Evolutionary conservation across 2,888 invertebrate species (phyloP).

Genomic region (Coecobrya sp.): DNA sequence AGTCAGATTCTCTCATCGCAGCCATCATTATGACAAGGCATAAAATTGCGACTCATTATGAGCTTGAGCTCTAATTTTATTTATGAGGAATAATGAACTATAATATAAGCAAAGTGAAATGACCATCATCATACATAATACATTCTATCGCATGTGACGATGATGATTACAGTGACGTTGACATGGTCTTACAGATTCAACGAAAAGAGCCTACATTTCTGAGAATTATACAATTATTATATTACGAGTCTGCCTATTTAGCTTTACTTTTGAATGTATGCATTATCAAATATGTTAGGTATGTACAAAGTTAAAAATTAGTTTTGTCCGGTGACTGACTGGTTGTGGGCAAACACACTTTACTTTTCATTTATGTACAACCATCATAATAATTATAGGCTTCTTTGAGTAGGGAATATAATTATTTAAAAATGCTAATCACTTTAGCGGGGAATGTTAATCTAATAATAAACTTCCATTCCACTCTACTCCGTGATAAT

Average conservation of each 20-base stretch:
- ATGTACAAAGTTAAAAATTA: conserved; percentile 2
- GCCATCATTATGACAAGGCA: not conserved
- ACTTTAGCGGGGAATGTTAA: conserved; percentile 33
- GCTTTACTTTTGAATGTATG: not conserved
- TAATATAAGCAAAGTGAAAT: conserved; percentile 36
- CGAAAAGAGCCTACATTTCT: not conserved
- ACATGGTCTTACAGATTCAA: not conserved
- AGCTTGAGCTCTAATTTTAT: conserved; percentile 56
- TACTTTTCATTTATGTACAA: not conserved
- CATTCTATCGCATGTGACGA: not conserved
- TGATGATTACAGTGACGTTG: not conserved
- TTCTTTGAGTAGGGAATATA: not conserved
- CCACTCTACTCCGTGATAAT: not conserved
- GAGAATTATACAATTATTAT: not conserved
- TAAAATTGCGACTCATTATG: conserved; percentile 53
- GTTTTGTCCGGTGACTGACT: conserved; percentile 34
- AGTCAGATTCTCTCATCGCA: not conserved
- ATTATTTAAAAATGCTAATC: conserved; percentile 45
- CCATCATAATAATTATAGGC: not conserved
- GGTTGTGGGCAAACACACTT: not conserved
- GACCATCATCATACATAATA: conserved; percentile 43
- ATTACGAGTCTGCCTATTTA: not conserved
- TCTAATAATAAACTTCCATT: conserved; percentile 9
- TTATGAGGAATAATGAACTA: conserved; percentile 45
- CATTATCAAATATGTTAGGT: not conserved